Evolutionary conservation across 1,140 invertebrate genomes (phyloP), one percentile per base, ranked within the genome.

Genomic region (Drosophila kanapiae): DNA sequence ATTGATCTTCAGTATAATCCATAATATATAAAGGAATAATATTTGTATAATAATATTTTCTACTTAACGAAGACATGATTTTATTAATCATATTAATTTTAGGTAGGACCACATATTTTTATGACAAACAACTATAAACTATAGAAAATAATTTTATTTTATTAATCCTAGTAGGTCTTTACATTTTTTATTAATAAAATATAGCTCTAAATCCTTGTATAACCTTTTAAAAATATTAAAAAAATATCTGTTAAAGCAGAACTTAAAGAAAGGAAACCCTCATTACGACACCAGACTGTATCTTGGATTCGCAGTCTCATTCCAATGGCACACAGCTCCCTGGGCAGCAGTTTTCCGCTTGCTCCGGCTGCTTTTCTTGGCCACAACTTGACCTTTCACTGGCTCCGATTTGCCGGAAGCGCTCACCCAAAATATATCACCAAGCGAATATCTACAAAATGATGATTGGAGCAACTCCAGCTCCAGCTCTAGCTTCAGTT

Each of bases 401-500:
- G 59, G 65, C 71, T 65, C 53, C 69, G 83, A 80, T 88, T 87
- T 88, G 84, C 84, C 84, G 84, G 84, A 87, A 87, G 84, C 84
- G 84, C 84, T 82, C 86, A 79, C 84, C 80, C 80, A 87, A 87
- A 90, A 87, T 87, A 87, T 87, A 87, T 87, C 84, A 87, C 84
- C 84, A 87, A 87, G 80, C 85, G 80, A 87, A 87, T 87, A 87
- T 87, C 84, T 87, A 85, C 78, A 57, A 80, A 80, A 75, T 71
- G 58, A 82, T 78, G 69, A 72, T 72, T 72, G 69, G 67, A 78
- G 42, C 59, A 51, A 51, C 43, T 45, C 29, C 56, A 57, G 23
- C 33, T 47, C 67, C 69, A 79, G 47, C 57, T 53, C 23, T 37
- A 78, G 42, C 77, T 54, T n/a, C 59, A 51, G 64, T 45, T 45